phyloP scores from a whole-genome alignment of 1,140 invertebrate species.

The Solenopsis invicta region DNA sequence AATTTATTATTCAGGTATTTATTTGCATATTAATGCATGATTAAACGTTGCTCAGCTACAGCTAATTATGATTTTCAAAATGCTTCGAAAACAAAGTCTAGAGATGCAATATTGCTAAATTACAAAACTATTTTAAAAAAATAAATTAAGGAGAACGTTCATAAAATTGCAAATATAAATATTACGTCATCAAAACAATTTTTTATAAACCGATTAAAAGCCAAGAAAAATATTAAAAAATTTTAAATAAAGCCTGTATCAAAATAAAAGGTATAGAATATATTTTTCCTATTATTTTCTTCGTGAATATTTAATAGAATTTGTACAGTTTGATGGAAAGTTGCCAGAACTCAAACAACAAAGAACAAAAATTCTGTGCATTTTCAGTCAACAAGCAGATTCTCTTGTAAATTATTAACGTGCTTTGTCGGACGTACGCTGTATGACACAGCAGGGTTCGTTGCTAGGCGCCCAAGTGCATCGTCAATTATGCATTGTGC shows the following conservation, averaged over 20 bases:
- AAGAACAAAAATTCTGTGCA: not conserved
- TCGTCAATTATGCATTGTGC: slow-evolving; percentile 49
- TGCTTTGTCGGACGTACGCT: slow-evolving; percentile 15
- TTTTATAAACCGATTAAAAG: not conserved
- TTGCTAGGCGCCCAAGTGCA: slow-evolving; percentile 6
- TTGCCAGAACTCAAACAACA: not conserved
- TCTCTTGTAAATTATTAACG: slow-evolving; percentile 36
- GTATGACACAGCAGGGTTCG: not conserved
- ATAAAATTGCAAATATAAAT: not conserved
- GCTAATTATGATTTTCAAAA: not conserved
- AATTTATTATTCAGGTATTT: not conserved
- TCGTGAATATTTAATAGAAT: slow-evolving; percentile 7
- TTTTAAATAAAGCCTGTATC: not conserved
- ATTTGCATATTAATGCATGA: not conserved
- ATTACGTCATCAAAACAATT: not conserved
- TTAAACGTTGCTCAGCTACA: not conserved
- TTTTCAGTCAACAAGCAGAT: slow-evolving; percentile 32
- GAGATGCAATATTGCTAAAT: not conserved
- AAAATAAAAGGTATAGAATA: not conserved
- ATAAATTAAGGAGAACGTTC: not conserved
- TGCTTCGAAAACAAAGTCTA: not conserved
- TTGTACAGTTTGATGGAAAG: not conserved
- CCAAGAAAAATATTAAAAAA: not conserved
- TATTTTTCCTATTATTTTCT: not conserved
- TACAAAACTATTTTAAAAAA: not conserved